Evolutionary conservation across 2,797 vertebrate species (phyloP).

Genomic region (Carapus acus): DNA sequence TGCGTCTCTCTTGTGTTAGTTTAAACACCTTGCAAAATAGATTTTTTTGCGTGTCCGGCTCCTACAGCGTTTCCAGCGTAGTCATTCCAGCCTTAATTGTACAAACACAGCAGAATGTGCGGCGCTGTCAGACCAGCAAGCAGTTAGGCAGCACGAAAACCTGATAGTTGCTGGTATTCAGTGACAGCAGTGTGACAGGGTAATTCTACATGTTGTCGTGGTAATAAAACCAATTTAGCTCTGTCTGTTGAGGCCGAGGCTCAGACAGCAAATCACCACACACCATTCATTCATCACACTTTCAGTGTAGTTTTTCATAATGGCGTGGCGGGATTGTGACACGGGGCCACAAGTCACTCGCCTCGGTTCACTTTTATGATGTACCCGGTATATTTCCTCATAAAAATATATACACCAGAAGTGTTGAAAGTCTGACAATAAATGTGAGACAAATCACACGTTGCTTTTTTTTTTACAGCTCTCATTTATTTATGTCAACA

Average conservation of each 20-base stretch:
- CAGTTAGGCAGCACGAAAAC: not conserved
- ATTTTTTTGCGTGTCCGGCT: slow-evolving; percentile 1
- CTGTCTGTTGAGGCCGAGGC: slow-evolving; percentile 11
- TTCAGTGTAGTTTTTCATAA: too few relatives aligned
- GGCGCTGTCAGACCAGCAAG: slow-evolving; percentile 1
- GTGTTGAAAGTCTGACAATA: too few relatives aligned
- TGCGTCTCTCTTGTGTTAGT: too few relatives aligned
- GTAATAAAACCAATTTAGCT: slow-evolving; percentile 36
- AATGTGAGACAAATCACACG: too few relatives aligned
- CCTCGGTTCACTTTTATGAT: too few relatives aligned
- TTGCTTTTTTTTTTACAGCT: too few relatives aligned
- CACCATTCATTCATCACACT: slow-evolving; percentile 17
- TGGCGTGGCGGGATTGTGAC: too few relatives aligned
- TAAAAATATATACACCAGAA: too few relatives aligned
- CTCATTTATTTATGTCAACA: too few relatives aligned
- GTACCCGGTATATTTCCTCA: too few relatives aligned
- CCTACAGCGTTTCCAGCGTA: not conserved
- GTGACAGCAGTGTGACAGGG: slow-evolving; percentile 22
- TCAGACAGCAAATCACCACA: slow-evolving; percentile 16
- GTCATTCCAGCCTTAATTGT: slow-evolving; percentile 7
- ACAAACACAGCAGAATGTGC: slow-evolving; percentile 5
- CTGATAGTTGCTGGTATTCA: slow-evolving; percentile 13
- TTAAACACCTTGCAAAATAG: slow-evolving; percentile 1
- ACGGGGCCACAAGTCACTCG: too few relatives aligned
- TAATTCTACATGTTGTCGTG: slow-evolving; percentile 38